Percentiles rank a stretch among this genome's conserved stretches.
These are phyloP conservation scores for Amblyteles armatorius DNA, from an alignment of 2,888 invertebrate genomes.

Conservation along the genomic window DNA sequence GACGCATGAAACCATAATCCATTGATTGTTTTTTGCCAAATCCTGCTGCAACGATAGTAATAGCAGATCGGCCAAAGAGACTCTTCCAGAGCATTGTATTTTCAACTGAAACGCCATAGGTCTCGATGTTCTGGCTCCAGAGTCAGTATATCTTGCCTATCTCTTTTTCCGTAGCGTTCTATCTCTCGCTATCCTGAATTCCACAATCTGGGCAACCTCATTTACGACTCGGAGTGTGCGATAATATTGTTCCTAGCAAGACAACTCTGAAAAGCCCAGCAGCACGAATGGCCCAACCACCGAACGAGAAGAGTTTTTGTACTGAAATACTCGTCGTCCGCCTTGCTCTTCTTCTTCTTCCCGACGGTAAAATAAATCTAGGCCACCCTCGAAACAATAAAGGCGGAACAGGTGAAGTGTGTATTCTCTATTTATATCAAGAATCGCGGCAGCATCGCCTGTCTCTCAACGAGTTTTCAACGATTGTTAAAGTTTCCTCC, in stretches of 20 bases:
- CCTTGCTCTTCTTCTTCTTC: slow-evolving; percentile 28
- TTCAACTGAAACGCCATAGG: slow-evolving; percentile 32
- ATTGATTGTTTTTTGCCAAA: neutral
- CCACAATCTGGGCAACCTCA: slow-evolving; percentile 39
- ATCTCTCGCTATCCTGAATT: slow-evolving; percentile 23
- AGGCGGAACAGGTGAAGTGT: slow-evolving; percentile 50
- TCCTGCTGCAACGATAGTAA: neutral
- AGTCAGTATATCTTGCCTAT: slow-evolving; percentile 13
- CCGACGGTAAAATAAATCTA: slow-evolving; percentile 63
- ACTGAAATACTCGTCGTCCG: slow-evolving; percentile 17
- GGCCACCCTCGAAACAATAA: slow-evolving; percentile 64
- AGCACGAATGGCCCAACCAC: slow-evolving; percentile 22
- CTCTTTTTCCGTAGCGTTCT: neutral
- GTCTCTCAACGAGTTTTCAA: slow-evolving; percentile 59
- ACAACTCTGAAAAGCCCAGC: slow-evolving; percentile 43
- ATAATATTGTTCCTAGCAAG: slow-evolving; percentile 58
- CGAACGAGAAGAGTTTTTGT: slow-evolving; percentile 46
- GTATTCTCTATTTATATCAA: slow-evolving; percentile 63
- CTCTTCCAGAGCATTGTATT: slow-evolving; percentile 37
- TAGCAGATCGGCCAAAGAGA: neutral
- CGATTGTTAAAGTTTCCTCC: slow-evolving; percentile 67
- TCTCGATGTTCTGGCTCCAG: slow-evolving; percentile 12
- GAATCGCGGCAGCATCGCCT: slow-evolving; percentile 21
- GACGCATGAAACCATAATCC: neutral
- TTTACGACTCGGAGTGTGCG: slow-evolving; percentile 47